Evolutionary conservation across 2,797 vertebrate genomes (phyloP).

Genomic region (Hozukius guyotensis): DNA sequence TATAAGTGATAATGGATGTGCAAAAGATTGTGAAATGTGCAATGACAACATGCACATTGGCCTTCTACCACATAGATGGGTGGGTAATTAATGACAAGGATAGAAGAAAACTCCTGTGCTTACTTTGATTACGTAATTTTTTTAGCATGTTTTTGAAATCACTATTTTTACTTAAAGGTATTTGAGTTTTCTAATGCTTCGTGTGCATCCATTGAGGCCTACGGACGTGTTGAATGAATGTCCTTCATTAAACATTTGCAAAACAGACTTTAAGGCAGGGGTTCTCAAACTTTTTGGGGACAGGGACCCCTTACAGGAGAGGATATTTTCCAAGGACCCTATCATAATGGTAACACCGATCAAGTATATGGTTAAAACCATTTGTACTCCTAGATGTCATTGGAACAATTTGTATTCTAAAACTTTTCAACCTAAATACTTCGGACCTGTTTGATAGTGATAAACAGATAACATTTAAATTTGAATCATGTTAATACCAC

Average conservation of each 20-base stretch:
- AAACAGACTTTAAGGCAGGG: neutral
- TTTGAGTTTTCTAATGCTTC: neutral
- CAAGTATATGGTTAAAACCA: too few relatives aligned
- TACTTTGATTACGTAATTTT: neutral
- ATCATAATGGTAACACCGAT: too few relatives aligned
- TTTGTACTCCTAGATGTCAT: too few relatives aligned
- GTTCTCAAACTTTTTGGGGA: too few relatives aligned
- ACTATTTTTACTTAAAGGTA: neutral
- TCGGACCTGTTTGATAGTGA: too few relatives aligned
- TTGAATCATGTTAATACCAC: too few relatives aligned
- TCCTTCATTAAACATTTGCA: neutral
- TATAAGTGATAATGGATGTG: neutral
- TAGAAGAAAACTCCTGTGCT: neutral
- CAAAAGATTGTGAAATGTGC: neutral
- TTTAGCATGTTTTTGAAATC: neutral
- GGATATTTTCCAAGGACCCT: too few relatives aligned
- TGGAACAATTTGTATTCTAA: too few relatives aligned
- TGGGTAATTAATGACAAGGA: neutral
- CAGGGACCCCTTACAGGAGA: rapidly evolving
- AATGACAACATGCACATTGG: neutral
- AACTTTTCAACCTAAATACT: too few relatives aligned
- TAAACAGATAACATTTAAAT: too few relatives aligned
- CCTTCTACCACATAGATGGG: neutral
- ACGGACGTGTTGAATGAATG: neutral
- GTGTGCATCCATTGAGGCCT: neutral